A percentile compares a stretch with the other conserved stretches of the same genome.
Evolutionary conservation across 2,888 invertebrate genomes (phyloP).

Genomic region (Philereme transversata): DNA sequence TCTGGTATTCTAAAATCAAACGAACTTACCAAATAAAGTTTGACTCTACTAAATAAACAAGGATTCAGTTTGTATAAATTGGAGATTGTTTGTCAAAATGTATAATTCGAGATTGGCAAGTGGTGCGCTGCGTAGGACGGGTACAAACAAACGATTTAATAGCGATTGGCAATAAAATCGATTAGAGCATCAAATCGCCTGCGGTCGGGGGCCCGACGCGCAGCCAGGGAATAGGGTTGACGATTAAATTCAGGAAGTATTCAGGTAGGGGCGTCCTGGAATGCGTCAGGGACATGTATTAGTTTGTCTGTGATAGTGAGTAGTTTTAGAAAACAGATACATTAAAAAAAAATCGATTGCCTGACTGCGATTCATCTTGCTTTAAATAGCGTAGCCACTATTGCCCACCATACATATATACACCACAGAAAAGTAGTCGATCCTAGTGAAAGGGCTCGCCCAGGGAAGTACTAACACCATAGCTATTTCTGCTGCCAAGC

Average conservation of each 20-base stretch:
- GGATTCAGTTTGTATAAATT: background rate
- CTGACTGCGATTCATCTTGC: no score
- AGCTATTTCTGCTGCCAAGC: no score
- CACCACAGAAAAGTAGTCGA: no score
- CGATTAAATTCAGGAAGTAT: background rate
- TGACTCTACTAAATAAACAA: background rate
- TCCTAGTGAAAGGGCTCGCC: no score
- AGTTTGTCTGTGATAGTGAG: no score
- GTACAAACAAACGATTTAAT: constrained; percentile 65
- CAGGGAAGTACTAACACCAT: no score
- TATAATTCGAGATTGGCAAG: constrained; percentile 3
- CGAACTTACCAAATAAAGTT: constrained; percentile 5
- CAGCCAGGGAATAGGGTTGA: constrained; percentile 7
- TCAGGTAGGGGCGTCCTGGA: no score
- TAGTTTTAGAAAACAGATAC: no score
- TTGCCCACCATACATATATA: no score
- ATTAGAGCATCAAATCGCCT: constrained; percentile 63
- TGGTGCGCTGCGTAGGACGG: constrained; percentile 15
- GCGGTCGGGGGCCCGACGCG: constrained; percentile 48
- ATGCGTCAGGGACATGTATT: no score
- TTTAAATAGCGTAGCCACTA: no score
- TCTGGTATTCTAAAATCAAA: background rate
- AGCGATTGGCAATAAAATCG: constrained; percentile 70
- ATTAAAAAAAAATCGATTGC: no score
- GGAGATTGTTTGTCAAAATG: background rate